Conservation (phyloP, 2,113 vertebrate genomes). For the Gorsachius goisagi region DNA sequence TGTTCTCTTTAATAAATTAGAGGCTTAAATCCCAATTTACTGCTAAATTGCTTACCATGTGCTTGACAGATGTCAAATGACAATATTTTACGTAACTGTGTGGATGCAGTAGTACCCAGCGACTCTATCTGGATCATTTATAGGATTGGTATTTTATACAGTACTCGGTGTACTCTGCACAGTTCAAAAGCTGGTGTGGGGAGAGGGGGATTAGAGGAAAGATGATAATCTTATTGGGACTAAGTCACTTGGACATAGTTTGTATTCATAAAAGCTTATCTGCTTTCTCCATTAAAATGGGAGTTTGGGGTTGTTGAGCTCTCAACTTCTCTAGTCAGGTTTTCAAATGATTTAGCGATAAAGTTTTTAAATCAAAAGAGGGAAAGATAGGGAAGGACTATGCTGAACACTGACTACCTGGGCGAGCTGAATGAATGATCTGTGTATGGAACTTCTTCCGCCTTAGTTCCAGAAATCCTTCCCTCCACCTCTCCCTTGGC, state of each 20-base stretch:
- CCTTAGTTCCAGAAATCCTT: neutral
- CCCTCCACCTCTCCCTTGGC: neutral
- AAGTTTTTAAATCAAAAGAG: neutral
- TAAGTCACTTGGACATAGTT: neutral
- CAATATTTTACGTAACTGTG: neutral
- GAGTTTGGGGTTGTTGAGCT: neutral
- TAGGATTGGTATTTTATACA: neutral
- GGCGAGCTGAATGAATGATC: neutral
- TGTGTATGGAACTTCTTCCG: neutral
- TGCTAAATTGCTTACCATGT: neutral
- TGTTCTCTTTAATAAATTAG: neutral
- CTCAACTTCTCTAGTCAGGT: neutral
- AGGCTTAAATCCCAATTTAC: neutral
- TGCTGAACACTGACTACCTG: neutral
- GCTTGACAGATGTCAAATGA: neutral
- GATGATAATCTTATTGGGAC: neutral
- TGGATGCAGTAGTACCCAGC: neutral
- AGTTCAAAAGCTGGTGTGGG: neutral
- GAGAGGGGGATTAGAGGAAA: neutral
- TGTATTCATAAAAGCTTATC: neutral
- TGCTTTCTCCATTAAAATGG: neutral
- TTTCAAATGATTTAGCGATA: neutral
- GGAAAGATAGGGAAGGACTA: neutral
- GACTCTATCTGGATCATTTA: neutral
- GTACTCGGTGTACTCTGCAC: neutral